Base-by-base conservation (phyloP, 2,113 vertebrate genomes). In the Tonatia bakeri region DNA sequence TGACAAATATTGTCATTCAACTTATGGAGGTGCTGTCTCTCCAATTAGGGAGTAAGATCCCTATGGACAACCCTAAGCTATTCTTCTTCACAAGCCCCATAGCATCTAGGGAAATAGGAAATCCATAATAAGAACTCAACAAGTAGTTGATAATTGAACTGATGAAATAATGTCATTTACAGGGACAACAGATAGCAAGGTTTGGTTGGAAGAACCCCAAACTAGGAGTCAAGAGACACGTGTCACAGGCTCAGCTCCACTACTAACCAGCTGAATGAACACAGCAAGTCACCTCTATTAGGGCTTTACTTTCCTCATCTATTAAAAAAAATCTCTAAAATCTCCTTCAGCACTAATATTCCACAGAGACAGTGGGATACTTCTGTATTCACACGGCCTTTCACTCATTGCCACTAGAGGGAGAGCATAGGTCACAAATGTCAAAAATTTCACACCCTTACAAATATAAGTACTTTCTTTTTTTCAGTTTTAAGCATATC, bases 401-500 rank as follows among this genome's bases (percentile, higher is more conserved):
- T 85, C 76, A 90, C 54, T 94, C 56, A 64, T 24, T 52, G 67
- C 94, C 96, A 96, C 96, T 87, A 98, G 97, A 95, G 95, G 96
- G 97, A 38, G 19, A 36, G 54, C 26, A 4, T 11, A 67, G 52
- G 93, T 91, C 59, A 85, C 38, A 92, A 86, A 59, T 33, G 79
- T 50, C 75, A 79, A 61, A 75, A 87, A 86, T 54, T 92, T n/a
- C 85, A 91, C 28, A 69, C 88, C 76, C 75, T 95, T 38, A 79
- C 59, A 95, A 87, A 43, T 45, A 33, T 4, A 19, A 64, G 24
- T 36, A 40, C 24, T 31, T 59, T 77, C 67, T 67, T 85, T n/a
- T n/a, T 52, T 64, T 59, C 56, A 13, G 13, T 89, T 94, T 65
- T 31, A 87, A 85, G 65, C 93, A 91, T 61, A 85, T 1, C 26